Evolutionary conservation across 2,888 invertebrate genomes (phyloP).

Genomic region (Macrosoma leucophasiata): DNA sequence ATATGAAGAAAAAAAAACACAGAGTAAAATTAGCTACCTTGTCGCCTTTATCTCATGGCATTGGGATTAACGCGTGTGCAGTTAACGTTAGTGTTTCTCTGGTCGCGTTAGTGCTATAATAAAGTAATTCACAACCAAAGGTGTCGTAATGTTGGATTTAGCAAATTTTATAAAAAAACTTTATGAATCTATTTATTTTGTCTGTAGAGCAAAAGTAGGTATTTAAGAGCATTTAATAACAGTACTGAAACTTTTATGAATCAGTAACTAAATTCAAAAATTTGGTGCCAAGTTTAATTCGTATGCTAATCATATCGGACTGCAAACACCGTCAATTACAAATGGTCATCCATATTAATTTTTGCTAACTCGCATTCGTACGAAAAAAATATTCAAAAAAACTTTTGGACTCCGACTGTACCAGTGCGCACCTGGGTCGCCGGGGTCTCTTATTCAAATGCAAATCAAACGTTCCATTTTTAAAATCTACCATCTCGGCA

Average conservation of each 20-base stretch:
- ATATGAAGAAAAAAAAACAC: too few species aligned
- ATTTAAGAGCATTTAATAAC: too few species aligned
- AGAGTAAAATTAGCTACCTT: too few species aligned
- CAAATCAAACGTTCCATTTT: conserved; percentile 77
- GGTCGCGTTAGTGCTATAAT: too few species aligned
- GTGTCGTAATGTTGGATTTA: too few species aligned
- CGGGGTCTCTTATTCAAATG: conserved; percentile 75
- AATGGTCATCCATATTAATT: conserved; percentile 56
- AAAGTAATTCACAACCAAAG: too few species aligned
- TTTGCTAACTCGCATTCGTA: conserved; percentile 28
- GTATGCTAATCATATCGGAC: conserved; percentile 42
- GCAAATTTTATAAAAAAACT: too few species aligned
- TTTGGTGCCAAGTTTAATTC: conserved; percentile 29
- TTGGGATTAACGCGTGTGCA: too few species aligned
- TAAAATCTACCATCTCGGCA: conserved; percentile 74
- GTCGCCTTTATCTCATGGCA: too few species aligned
- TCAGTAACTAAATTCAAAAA: conserved; percentile 22
- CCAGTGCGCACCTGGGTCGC: conserved; percentile 71
- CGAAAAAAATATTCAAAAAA: conserved; percentile 36
- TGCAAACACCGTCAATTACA: conserved; percentile 46
- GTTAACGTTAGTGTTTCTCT: too few species aligned
- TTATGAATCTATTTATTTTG: too few species aligned
- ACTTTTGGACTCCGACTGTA: conserved; percentile 57
- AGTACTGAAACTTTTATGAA: conserved; percentile 21
- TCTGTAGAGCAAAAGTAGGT: too few species aligned